Evolutionary conservation across 2,888 invertebrate species (phyloP), one percentile per base, ranked within the genome.

Genomic region (Hypercompe scribonia): DNA sequence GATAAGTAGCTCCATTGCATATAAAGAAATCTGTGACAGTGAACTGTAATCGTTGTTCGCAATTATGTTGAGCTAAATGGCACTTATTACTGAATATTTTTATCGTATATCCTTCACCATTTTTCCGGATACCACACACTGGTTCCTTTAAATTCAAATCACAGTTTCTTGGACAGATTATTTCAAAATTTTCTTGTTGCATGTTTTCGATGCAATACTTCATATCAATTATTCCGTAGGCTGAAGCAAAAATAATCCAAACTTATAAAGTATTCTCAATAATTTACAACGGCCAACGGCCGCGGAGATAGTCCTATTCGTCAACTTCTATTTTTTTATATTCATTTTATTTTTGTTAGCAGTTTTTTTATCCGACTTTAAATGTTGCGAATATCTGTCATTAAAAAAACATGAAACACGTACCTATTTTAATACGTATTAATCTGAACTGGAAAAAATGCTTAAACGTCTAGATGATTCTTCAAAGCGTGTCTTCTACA

Each of bases 51-150:
- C 88, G 71, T 2, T 85, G 84, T 21, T 86, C 66, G 70, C 94
- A 94, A 76, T 94, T 95, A 68, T 88, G 74, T 75, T 86, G 86
- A 0, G 71, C n/a, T 0, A 95, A 81, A 5, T 87, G 77, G 72
- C 95, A 95, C 83, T 88, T 81, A 71, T 89, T 90, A 28, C 77
- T 18, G 70, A 95, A 95, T 50, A 88, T 69, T 82, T 89, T 88
- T 7, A 93, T 73, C 80, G 82, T 88, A 71, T 87, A 94, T 3
- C 93, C 94, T 3, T 80, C 68, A 0, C 90, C 92, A 10, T 92
- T 88, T 82, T 84, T 75, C 80, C 83, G 83, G 10, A 94, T 88
- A 0, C 88, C 93, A 71, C 95, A 95, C 0, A 93, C 84, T 68
- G 79, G 71, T 24, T 79, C 68, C 1, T 65, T 67, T n/a, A 74